phyloP scores from a whole-genome alignment of 2,113 vertebrate genomes.

The Anseranas semipalmata region DNA sequence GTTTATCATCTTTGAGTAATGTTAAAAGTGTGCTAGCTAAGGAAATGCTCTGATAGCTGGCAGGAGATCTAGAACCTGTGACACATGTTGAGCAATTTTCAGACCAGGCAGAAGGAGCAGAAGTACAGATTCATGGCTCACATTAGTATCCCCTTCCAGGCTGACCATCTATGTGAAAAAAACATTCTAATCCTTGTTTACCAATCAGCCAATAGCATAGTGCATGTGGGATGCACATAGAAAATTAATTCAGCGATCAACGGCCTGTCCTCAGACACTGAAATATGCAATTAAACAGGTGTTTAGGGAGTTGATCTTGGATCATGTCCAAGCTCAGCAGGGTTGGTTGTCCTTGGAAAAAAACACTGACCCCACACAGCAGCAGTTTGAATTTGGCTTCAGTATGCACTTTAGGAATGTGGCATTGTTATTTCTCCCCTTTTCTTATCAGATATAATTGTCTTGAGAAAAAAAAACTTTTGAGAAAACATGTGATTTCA shows the following conservation, averaged over 20 bases:
- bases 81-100: constrained; percentile 61
- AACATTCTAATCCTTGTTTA: constrained; percentile 7
- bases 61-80: constrained; percentile 49
- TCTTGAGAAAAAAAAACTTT: constrained; percentile 62
- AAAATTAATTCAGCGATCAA: constrained; percentile 17
- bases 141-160: neutral
- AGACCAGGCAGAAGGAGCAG: constrained; percentile 24
- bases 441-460: constrained; percentile 84
- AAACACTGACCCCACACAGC: constrained; percentile 67
- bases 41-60: constrained; percentile 18
- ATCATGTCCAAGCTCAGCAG: constrained; percentile 64
- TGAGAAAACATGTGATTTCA: constrained; percentile 86
- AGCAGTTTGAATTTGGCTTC: constrained; percentile 68
- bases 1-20: constrained; percentile 42
- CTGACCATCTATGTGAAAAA: neutral
- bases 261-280: constrained; percentile 6
- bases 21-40: neutral
- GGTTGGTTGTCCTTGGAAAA: constrained; percentile 44
- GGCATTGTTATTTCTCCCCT: constrained; percentile 74
- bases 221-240: constrained; percentile 77
- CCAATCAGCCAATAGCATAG: neutral
- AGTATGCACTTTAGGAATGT: constrained; percentile 70
- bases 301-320: constrained; percentile 76
- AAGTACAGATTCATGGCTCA: constrained; percentile 10
- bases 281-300: constrained; percentile 85